Base-by-base conservation (phyloP, 2,113 vertebrate genomes). In the Ailurus styani region DNA sequence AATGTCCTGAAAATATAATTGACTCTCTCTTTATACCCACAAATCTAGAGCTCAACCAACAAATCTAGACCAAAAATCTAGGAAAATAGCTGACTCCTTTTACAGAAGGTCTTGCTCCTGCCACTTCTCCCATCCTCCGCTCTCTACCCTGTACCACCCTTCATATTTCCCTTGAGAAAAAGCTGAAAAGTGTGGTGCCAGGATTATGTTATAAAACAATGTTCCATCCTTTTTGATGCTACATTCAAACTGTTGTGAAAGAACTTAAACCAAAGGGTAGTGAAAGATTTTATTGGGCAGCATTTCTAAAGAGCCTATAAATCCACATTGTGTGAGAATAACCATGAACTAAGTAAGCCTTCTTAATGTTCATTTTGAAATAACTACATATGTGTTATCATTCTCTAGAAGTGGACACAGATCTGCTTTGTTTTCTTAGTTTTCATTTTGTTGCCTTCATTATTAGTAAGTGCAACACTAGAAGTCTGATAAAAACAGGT, bases 371-470 rank as follows among this genome's bases (percentile, higher is more conserved):
- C 17, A 86, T 40, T 54, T 23, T 45, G 47, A 94, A 95, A 29
- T 47, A 72, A 89, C 34, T 54, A 60, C 3, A 27, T 15, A 52
- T 50, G 7, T 68, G 29, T 23, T 72, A 45, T 20, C 68, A 6
- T 21, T 89, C 37, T 34, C 50, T 92, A 40, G 40, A 62, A 34
- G 23, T 55, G 5, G 42, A 55, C 5, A 83, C 6, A 68, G 54
- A 90, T 84, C 45, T 75, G 14, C 47, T 81, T 72, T 66, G 0
- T 0, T 7, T 89, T 23, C 7, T 77, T 78, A 20, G 9, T 81
- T 94, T 85, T 72, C 23, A 66, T 95, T 88, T 91, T 54, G 2
- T 72, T 89, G 42, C 14, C 37, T 95, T 96, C n/a, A 34, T 50
- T 50, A 82, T 91, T 89, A 73, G 37, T 64, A 83, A 89, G 18